Percentiles rank a stretch among this genome's conserved stretches.
Conservation (phyloP, 2,888 invertebrate species). For the Drosophila quinaria region DNA sequence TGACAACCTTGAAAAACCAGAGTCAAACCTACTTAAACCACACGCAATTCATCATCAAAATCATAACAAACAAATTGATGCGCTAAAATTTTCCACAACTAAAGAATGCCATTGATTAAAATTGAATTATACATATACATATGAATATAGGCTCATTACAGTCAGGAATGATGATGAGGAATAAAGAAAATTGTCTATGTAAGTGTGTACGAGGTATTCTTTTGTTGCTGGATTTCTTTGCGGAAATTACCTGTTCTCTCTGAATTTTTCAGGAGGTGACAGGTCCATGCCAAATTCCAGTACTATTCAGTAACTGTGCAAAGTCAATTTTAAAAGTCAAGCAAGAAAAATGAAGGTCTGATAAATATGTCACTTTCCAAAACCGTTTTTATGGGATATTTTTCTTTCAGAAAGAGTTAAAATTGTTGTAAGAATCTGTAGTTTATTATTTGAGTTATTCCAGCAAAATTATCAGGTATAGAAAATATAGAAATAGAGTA, state of each 20-base stretch:
- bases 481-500: too few species aligned
- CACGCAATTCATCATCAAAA: slow-evolving; percentile 13
- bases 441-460: too few species aligned
- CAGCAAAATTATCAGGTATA: too few species aligned
- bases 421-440: too few species aligned
- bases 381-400: too few species aligned
- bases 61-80: slow-evolving; percentile 47
- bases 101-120: slow-evolving; percentile 43
- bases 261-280: slow-evolving; percentile 34
- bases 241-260: slow-evolving; percentile 1
- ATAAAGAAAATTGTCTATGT: slow-evolving; percentile 24
- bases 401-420: too few species aligned
- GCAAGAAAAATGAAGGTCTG: too few species aligned
- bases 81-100: slow-evolving; percentile 47
- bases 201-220: background rate
- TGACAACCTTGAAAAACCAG: slow-evolving; percentile 44
- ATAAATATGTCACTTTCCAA: too few species aligned
- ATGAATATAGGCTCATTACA: background rate
- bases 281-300: slow-evolving; percentile 23
- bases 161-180: slow-evolving; percentile 11
- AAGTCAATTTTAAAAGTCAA: slow-evolving; percentile 3
- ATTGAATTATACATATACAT: slow-evolving; percentile 18
- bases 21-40: slow-evolving; percentile 4
- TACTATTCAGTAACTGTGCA: slow-evolving; percentile 4
- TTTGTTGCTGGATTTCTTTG: slow-evolving; percentile 2